A percentile compares a stretch with the other conserved stretches of the same genome.
Evolutionary conservation across 2,797 vertebrate species (phyloP).

Genomic region (Pempheris klunzingeri): DNA sequence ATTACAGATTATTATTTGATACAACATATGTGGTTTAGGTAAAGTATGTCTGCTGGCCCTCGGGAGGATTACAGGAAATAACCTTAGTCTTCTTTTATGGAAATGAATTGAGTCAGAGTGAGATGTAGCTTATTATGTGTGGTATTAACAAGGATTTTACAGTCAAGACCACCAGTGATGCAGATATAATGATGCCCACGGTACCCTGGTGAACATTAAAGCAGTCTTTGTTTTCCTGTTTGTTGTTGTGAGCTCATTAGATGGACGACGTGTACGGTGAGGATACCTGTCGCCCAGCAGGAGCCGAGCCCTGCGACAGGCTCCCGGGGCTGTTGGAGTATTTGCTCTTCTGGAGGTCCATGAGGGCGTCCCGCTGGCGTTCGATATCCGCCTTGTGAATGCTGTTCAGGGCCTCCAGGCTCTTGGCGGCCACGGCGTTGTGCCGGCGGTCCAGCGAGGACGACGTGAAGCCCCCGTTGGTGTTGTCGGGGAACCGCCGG

Average conservation of each 20-base stretch:
- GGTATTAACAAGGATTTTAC: not conserved
- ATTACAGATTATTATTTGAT: too few species aligned
- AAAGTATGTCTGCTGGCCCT: not conserved
- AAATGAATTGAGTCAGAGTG: not conserved
- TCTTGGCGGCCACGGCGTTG: conserved; percentile 92
- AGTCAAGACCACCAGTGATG: not conserved
- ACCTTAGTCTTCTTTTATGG: not conserved
- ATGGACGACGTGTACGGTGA: not conserved
- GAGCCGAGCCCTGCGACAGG: conserved; percentile 59
- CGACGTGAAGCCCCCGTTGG: conserved; percentile 86
- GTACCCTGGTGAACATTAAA: not conserved
- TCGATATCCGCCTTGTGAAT: conserved; percentile 94
- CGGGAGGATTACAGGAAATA: not conserved
- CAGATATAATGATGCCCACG: not conserved
- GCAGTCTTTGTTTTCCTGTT: not conserved
- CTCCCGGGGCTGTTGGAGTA: conserved; percentile 83
- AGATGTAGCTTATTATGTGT: not conserved
- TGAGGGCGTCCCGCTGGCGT: conserved; percentile 92
- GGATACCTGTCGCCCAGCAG: conserved; percentile 73
- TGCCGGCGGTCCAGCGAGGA: conserved; percentile 89
- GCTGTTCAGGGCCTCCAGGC: conserved; percentile 93
- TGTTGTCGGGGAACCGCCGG: conserved; percentile 72
- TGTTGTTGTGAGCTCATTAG: not conserved
- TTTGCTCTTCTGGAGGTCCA: conserved; percentile 94
- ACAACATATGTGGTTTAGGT: too few species aligned